phyloP scores from a whole-genome alignment of 2,113 vertebrate genomes.

The Gymnogyps californianus region DNA sequence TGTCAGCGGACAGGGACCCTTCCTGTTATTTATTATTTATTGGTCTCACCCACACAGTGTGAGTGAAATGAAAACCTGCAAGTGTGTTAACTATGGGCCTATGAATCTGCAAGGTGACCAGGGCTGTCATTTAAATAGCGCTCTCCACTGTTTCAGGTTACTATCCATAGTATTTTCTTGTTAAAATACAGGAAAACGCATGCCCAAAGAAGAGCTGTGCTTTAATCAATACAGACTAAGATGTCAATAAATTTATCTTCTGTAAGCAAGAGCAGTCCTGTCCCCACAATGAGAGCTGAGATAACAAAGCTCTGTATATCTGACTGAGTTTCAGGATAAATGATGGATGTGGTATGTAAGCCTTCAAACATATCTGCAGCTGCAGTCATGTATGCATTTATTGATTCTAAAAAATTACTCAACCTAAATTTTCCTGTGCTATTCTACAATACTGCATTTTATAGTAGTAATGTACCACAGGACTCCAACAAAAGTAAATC shows the following conservation, averaged over 20 bases:
- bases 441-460: neutral
- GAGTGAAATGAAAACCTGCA: neutral
- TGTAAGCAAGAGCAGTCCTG: neutral
- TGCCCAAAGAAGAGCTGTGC: neutral
- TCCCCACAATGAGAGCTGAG: neutral
- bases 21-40: too few species aligned
- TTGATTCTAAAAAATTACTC: neutral
- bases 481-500: conserved; percentile 18
- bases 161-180: neutral
- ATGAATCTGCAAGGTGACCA: neutral
- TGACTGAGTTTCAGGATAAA: neutral
- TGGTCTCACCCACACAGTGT: rapidly evolving
- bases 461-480: neutral
- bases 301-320: neutral
- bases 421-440: neutral
- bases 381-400: neutral
- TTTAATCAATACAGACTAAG: neutral
- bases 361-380: neutral
- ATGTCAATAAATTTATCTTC: neutral
- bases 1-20: neutral
- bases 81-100: rapidly evolving
- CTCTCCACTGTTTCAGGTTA: neutral
- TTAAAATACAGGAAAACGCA: neutral
- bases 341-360: neutral
- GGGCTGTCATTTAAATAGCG: neutral